A percentile compares a stretch with the other conserved stretches of the same genome.
These are phyloP conservation scores for Noctua comes DNA, from an alignment of 2,888 invertebrate genomes.

Conservation along the genomic window DNA sequence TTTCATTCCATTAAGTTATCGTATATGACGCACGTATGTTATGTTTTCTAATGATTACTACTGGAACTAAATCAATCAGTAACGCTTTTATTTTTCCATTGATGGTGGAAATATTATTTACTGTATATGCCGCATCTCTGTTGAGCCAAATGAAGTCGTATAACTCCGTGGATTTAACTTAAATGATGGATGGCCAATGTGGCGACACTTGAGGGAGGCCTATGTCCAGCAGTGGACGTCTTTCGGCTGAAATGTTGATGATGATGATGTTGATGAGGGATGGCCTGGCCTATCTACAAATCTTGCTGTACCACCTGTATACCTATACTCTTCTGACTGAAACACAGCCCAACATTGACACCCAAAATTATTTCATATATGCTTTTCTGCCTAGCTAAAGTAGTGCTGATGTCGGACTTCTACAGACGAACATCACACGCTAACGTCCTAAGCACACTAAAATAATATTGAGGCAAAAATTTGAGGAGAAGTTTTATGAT, in stretches of 20 bases:
- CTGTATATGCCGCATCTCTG: not conserved
- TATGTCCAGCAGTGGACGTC: too few species aligned
- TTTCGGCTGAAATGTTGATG: too few species aligned
- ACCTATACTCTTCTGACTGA: not conserved
- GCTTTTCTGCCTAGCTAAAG: not conserved
- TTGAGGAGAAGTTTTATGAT: too few species aligned
- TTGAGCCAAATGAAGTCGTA: not conserved
- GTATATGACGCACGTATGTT: slow-evolving; percentile 9
- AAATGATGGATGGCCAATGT: too few species aligned
- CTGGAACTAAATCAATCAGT: slow-evolving; percentile 28
- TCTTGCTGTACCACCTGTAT: not conserved
- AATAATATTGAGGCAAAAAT: not conserved
- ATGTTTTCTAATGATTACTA: slow-evolving; percentile 35
- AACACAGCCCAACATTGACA: not conserved
- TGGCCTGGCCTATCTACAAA: not conserved
- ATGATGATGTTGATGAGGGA: too few species aligned
- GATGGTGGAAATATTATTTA: not conserved
- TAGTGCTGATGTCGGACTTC: not conserved
- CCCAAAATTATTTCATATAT: not conserved
- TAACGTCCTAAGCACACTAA: not conserved
- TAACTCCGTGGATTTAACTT: not conserved
- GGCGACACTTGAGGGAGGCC: too few species aligned
- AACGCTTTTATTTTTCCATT: slow-evolving; percentile 48
- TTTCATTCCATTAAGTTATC: not conserved
- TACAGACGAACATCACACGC: not conserved